Conservation (phyloP, 2,113 vertebrate genomes). For the Megatriorchis doriae region DNA sequence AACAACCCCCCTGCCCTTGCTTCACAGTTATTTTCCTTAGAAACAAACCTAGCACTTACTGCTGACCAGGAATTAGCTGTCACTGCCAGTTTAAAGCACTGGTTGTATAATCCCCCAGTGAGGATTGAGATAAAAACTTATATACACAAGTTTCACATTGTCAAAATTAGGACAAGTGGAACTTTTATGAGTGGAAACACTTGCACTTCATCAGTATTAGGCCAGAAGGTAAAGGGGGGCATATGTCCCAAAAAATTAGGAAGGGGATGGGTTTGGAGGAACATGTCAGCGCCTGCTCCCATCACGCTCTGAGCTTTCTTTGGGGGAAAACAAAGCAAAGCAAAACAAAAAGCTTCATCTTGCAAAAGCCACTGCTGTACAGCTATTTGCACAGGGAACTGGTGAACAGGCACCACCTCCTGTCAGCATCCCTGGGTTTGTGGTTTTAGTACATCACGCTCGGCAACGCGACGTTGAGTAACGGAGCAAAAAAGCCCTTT, state of each 20-base stretch:
- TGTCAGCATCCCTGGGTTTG: neutral
- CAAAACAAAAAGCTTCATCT: neutral
- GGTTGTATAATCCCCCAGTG: neutral
- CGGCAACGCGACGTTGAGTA: neutral
- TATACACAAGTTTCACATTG: neutral
- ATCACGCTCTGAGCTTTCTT: neutral
- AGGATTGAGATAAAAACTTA: neutral
- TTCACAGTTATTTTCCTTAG: neutral
- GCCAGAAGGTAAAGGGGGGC: neutral
- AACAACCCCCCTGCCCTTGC: neutral
- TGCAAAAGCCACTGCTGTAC: neutral
- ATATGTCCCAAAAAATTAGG: neutral
- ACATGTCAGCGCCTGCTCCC: neutral
- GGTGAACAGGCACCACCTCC: neutral
- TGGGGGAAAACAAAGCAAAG: neutral
- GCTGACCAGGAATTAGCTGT: neutral
- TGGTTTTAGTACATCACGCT: neutral
- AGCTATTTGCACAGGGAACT: neutral
- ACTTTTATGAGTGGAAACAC: neutral
- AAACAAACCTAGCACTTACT: neutral
- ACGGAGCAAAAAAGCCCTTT: neutral
- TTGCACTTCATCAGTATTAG: neutral
- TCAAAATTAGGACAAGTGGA: neutral
- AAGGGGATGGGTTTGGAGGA: neutral
- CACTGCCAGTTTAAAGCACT: neutral